Evolutionary conservation across 2,797 vertebrate species (phyloP), one percentile per base, ranked within the genome.

Genomic region (Dryobates pubescens): DNA sequence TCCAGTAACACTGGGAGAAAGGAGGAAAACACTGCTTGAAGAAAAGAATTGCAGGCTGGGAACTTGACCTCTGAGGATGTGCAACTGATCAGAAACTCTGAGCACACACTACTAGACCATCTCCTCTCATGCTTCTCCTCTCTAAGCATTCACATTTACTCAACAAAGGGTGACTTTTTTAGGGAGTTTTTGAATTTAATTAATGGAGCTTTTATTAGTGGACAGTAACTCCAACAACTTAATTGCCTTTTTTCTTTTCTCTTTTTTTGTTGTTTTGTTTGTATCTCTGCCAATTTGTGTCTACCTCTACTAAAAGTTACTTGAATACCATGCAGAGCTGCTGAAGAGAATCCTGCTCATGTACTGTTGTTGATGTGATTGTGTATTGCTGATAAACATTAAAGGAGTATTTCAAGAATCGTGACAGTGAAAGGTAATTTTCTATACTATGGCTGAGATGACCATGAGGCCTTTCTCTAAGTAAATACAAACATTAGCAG

Each of bases 331-430:
- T 7, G 10, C 69, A 59, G 38, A 80, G 47, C 38, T 29, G 32
- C 29, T 82, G 27, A 32, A 56, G 24, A 59, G 32, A 83, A 34
- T 15, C 63, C 53, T 18, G 43, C 70, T 41, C 36, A 36, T 72
- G 51, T 71, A 56, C 72, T 86, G 85, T 91, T 77, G 65, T 36
- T 90, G 49, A n/a, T 56, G 10, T 24, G 36, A 71, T 24, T 51
- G 61, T 65, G 62, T 45, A 24, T 54, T 6, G 12, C 75, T 57
- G 78, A 96, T 95, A 94, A 96, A 91, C 84, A 92, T 54, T 70
- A 63, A 49, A 8, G 30, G 82, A 86, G 34, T 36, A 30, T 86
- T 57, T 94, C 86, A 92, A 68, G 90, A 93, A 76, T 84, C 34
- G 51, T 73, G 76, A 58, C 64, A 47, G 75, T 23, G 36, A 70